Evolutionary conservation across 2,888 invertebrate genomes (phyloP).

Genomic region (Exocentrus adspersus): DNA sequence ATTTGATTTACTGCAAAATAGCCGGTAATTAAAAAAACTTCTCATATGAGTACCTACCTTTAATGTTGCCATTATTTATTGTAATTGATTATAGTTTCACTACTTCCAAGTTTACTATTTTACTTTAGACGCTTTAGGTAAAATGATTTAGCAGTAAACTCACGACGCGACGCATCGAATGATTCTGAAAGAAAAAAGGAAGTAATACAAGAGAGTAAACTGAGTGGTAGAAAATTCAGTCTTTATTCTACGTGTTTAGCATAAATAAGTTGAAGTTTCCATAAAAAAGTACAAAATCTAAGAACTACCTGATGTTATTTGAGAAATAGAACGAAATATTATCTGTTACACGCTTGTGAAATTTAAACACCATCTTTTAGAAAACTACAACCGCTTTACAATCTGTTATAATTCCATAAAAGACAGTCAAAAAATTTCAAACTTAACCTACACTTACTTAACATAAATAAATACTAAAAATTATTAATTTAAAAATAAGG

Average conservation of each 20-base stretch:
- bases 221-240: conserved; percentile 32
- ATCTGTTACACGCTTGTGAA: conserved; percentile 22
- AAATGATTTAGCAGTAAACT: too few species aligned
- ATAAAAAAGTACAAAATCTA: conserved; percentile 30
- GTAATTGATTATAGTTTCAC: too few species aligned
- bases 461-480: conserved; percentile 15
- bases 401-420: not conserved
- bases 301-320: not conserved
- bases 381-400: not conserved
- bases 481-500: conserved; percentile 30
- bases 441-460: conserved; percentile 17
- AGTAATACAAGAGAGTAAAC: not conserved
- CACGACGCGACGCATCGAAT: too few species aligned
- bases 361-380: conserved; percentile 25
- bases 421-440: conserved; percentile 24
- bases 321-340: conserved; percentile 18
- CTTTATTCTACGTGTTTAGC: conserved; percentile 33
- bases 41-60: too few species aligned
- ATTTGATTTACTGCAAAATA: too few species aligned
- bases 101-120: too few species aligned
- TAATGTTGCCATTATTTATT: too few species aligned
- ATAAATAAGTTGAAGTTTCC: conserved; percentile 13
- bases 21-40: too few species aligned
- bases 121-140: too few species aligned
- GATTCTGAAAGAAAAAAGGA: too few species aligned